A percentile compares a stretch with the other conserved stretches of the same genome.
These are phyloP conservation scores for Boloria selene DNA, from an alignment of 2,888 invertebrate genomes.

Conservation along the genomic window DNA sequence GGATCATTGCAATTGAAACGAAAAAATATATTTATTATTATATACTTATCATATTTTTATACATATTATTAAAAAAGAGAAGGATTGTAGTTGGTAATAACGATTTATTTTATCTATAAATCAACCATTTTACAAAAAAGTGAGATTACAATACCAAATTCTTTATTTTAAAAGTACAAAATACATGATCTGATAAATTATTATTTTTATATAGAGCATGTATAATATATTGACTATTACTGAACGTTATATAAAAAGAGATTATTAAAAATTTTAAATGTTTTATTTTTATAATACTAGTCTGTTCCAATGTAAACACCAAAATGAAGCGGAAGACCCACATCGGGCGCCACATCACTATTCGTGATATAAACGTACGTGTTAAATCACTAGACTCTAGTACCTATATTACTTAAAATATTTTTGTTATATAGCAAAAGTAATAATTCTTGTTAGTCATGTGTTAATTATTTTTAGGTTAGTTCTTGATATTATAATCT, in stretches of 20 bases:
- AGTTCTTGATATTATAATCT: conserved; percentile 1
- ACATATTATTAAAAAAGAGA: no score
- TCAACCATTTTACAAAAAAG: background rate
- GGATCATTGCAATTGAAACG: no score
- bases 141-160: conserved; percentile 4
- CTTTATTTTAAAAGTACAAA: conserved; percentile 16
- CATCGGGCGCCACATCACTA: background rate
- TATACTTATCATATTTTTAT: no score
- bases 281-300: conserved; percentile 7
- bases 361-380: background rate
- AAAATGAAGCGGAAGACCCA: no score
- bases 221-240: conserved; percentile 6
- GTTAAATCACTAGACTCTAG: no score
- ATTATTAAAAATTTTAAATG: background rate
- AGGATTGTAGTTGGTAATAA: background rate
- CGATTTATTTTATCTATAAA: conserved; percentile 1
- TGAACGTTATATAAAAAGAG: background rate
- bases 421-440: background rate
- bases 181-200: conserved; percentile 7
- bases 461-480: background rate
- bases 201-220: conserved; percentile 9
- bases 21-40: no score
- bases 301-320: no score
- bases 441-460: background rate
- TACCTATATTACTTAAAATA: background rate